A percentile compares a stretch with the other conserved stretches of the same genome.
These are phyloP conservation scores for Phocoena phocoena DNA, from an alignment of 2,113 vertebrate species.

Conservation along the genomic window DNA sequence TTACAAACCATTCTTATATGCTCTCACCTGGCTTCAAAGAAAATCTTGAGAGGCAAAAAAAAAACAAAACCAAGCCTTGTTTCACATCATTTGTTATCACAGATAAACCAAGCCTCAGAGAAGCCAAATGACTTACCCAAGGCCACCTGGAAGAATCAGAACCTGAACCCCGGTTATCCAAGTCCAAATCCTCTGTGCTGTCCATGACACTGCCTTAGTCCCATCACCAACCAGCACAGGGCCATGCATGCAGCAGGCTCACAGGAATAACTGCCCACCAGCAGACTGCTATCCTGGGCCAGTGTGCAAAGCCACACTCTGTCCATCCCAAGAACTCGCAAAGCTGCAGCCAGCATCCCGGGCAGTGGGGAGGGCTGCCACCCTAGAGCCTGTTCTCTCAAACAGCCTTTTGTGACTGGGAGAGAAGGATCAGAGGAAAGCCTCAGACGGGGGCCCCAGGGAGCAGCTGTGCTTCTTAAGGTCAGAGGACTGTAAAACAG, in stretches of 20 bases:
- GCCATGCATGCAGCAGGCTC: background rate
- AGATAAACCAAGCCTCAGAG: background rate
- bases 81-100: background rate
- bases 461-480: slow-evolving; percentile 47
- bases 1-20: background rate
- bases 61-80: background rate
- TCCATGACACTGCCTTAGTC: background rate
- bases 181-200: background rate
- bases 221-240: background rate
- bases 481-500: slow-evolving; percentile 60
- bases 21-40: background rate
- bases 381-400: background rate
- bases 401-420: slow-evolving; percentile 28
- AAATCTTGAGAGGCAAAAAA: background rate
- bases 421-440: slow-evolving; percentile 47
- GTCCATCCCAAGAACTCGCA: background rate
- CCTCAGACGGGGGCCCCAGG: background rate
- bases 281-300: fast-evolving
- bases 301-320: background rate
- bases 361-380: background rate
- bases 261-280: background rate
- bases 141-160: background rate
- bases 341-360: background rate
- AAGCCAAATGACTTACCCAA: background rate
- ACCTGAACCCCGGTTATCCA: background rate